Conservation (phyloP, 2,888 invertebrate species). For the Pristionchus mayeri region DNA sequence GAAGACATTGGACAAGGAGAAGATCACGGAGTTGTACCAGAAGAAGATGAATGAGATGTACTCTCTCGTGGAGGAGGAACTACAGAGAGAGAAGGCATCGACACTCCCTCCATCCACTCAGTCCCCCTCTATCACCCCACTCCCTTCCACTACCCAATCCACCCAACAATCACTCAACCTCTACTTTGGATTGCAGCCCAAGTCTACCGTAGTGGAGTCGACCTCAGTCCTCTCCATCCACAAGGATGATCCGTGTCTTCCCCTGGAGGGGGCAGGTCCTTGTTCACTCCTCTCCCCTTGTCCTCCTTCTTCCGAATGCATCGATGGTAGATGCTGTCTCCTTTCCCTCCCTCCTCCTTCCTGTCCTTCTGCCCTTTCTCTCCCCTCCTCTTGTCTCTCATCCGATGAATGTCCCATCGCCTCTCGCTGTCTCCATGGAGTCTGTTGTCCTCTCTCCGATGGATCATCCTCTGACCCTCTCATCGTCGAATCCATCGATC, state of each 20-base stretch:
- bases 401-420: conserved; percentile 66
- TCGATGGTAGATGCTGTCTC: conserved; percentile 64
- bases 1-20: conserved; percentile 7
- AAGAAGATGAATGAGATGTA: conserved; percentile 11
- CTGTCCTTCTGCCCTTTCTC: conserved; percentile 60
- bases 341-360: conserved; percentile 55
- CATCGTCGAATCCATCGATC: neutral
- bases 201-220: neutral
- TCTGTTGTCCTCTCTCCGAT: conserved; percentile 63
- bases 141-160: neutral
- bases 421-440: conserved; percentile 62
- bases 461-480: conserved; percentile 24
- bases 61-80: conserved; percentile 1
- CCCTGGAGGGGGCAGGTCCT: conserved; percentile 44
- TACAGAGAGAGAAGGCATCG: neutral
- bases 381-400: conserved; percentile 58
- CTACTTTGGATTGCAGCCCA: conserved; percentile 12
- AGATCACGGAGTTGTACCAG: conserved; percentile 30
- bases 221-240: neutral
- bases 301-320: conserved; percentile 64
- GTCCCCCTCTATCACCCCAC: neutral
- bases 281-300: conserved; percentile 64
- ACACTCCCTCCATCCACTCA: neutral
- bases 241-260: neutral
- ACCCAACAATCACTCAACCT: neutral